phyloP scores from a whole-genome alignment of 1,140 invertebrate genomes.

The Parasteatoda tepidariorum region DNA sequence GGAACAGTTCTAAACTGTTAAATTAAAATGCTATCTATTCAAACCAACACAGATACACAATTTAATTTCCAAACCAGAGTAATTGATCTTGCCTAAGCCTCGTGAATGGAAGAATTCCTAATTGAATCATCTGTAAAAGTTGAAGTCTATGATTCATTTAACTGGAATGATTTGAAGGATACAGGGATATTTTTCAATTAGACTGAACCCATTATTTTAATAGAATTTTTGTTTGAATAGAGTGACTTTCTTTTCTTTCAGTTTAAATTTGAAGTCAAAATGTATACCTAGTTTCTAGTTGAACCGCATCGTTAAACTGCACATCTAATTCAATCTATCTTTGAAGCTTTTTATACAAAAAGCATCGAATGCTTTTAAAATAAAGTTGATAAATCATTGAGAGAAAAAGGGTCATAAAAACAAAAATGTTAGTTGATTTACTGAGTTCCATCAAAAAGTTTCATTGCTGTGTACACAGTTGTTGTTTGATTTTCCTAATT shows the following conservation, averaged over 20 bases:
- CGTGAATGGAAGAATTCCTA: constrained; percentile 46
- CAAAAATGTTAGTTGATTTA: too few species aligned
- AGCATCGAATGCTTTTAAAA: background rate
- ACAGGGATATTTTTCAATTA: constrained; percentile 53
- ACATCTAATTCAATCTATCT: background rate
- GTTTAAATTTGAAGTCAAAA: constrained; percentile 48
- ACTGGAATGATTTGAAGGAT: constrained; percentile 10
- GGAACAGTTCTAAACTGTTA: too few species aligned
- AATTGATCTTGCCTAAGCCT: constrained; percentile 55
- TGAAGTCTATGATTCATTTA: constrained; percentile 30
- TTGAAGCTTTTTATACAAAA: background rate
- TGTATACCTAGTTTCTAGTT: constrained; percentile 26
- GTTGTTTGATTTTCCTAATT: too few species aligned
- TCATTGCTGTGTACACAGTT: too few species aligned
- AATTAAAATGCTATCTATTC: too few species aligned
- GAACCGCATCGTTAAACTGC: constrained; percentile 50
- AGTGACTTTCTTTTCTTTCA: background rate
- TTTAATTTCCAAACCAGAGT: constrained; percentile 35
- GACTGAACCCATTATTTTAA: constrained; percentile 46
- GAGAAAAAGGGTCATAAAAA: background rate
- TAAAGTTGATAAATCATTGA: background rate
- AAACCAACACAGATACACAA: too few species aligned
- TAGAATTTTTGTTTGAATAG: constrained; percentile 30
- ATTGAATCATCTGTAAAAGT: constrained; percentile 52
- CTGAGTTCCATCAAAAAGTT: too few species aligned